phyloP scores from a whole-genome alignment of 2,113 vertebrate genomes.

The Fregata magnificens region DNA sequence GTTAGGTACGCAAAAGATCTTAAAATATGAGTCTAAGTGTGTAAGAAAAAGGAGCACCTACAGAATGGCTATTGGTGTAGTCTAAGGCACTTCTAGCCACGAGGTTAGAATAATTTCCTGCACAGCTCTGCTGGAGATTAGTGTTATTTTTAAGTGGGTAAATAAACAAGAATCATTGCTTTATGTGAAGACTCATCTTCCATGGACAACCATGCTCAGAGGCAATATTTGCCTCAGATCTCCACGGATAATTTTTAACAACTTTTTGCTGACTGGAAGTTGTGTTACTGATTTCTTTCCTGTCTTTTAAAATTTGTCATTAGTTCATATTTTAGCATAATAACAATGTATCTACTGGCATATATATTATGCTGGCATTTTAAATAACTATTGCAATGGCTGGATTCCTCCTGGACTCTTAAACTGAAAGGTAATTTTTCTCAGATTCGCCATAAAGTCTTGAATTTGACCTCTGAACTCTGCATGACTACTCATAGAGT shows the following conservation, averaged over 20 bases:
- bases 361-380: not conserved
- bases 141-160: not conserved
- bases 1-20: not conserved
- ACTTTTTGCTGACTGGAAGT: not conserved
- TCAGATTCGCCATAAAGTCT: not conserved
- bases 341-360: not conserved
- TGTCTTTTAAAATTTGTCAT: not conserved
- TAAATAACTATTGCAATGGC: not conserved
- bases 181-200: not conserved
- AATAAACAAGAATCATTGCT: not conserved
- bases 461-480: slow-evolving; percentile 28
- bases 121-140: not conserved
- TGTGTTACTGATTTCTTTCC: not conserved
- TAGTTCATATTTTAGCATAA: not conserved
- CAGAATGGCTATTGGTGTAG: not conserved
- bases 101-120: not conserved
- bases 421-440: not conserved
- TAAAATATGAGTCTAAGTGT: not conserved
- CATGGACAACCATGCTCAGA: not conserved
- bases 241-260: not conserved
- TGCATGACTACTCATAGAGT: not conserved
- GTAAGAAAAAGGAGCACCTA: not conserved
- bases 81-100: not conserved
- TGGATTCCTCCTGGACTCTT: not conserved
- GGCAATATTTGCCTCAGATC: not conserved